Evolutionary conservation across 2,888 invertebrate genomes (phyloP).

Genomic region (Syrista parreyssii): DNA sequence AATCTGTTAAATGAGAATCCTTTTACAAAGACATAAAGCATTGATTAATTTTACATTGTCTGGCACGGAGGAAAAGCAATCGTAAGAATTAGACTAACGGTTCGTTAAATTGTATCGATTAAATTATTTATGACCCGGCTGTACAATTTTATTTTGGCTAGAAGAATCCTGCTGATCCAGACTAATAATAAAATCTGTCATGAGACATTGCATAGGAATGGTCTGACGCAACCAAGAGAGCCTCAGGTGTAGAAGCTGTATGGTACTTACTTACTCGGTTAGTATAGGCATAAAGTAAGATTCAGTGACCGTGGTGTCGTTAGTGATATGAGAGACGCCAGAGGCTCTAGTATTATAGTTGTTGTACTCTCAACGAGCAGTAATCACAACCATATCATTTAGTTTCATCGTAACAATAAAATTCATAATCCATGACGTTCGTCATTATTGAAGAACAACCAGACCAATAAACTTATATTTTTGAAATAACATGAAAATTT

Average conservation of each 20-base stretch:
- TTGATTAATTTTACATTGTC: too few relatives aligned
- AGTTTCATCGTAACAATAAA: not conserved
- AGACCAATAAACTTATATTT: not conserved
- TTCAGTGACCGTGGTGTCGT: not conserved
- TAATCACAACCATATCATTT: not conserved
- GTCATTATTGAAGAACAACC: not conserved
- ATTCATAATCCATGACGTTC: not conserved
- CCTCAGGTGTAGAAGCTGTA: not conserved
- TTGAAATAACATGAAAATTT: not conserved
- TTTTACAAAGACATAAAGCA: not conserved
- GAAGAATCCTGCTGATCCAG: not conserved
- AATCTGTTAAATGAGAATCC: not conserved
- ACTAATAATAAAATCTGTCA: not conserved
- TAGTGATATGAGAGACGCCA: not conserved
- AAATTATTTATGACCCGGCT: not conserved
- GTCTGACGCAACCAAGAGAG: not conserved
- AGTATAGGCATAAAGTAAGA: not conserved
- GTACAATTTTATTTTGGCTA: not conserved
- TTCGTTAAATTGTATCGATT: not conserved
- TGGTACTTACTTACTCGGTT: not conserved
- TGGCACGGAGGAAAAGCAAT: not conserved
- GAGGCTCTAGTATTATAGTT: not conserved
- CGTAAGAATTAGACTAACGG: not conserved
- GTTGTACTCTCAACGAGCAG: not conserved
- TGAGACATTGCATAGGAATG: not conserved